Evolutionary conservation across 2,113 vertebrate species (phyloP).

Genomic region (Cephalopholis sonnerati): DNA sequence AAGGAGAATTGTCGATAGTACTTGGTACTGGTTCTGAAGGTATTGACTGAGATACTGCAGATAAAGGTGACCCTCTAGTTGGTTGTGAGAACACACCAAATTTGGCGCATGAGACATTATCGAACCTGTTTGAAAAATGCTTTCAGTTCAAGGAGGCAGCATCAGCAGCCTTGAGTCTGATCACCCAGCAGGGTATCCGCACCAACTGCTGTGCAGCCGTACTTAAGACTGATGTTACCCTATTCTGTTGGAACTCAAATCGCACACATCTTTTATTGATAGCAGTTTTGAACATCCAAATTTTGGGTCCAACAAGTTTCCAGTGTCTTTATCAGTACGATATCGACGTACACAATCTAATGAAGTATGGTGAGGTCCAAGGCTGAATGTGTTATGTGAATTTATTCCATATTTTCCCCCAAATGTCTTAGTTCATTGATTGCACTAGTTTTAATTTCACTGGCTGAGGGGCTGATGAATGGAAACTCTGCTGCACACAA

Average conservation of each 20-base stretch:
- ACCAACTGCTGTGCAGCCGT: constrained; percentile 23
- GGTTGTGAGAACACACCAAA: background rate
- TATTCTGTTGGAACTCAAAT: background rate
- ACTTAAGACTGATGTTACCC: background rate
- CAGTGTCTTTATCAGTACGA: background rate
- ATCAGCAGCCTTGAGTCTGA: constrained; percentile 14
- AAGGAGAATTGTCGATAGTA: too few species aligned
- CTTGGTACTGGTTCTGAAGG: too few species aligned
- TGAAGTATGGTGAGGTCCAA: background rate
- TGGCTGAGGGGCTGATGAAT: background rate
- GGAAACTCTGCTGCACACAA: background rate
- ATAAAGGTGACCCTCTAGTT: background rate
- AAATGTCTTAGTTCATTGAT: constrained; percentile 7
- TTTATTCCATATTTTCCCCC: background rate
- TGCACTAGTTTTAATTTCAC: background rate
- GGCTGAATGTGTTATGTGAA: background rate
- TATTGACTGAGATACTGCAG: background rate
- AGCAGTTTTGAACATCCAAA: background rate
- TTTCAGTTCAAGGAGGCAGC: constrained; percentile 13
- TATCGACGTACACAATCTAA: background rate
- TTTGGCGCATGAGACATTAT: background rate
- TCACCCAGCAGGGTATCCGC: constrained; percentile 27
- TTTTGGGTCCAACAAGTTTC: background rate
- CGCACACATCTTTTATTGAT: background rate
- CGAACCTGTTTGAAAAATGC: background rate